phyloP scores from a whole-genome alignment of 1,140 invertebrate species.

The Apis mellifera region Amel_HAv3.1 CM009943.2:11003501-11004000 shows the following conservation, averaged over 20 bases:
- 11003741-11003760: constrained; percentile 11
- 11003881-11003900: too few species aligned
- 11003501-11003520: constrained; percentile 53
- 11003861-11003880: background rate
- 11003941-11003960: too few species aligned
- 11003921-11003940: too few species aligned
- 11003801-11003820: background rate
- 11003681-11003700: constrained; percentile 56
- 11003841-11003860: too few species aligned
- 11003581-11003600: background rate
- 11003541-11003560: constrained; percentile 33
- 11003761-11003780: background rate
- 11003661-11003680: constrained; percentile 62
- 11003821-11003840: background rate
- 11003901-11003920: too few species aligned
- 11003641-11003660: constrained; percentile 59
- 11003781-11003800: background rate
- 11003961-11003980: too few species aligned
- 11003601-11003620: constrained; percentile 1
- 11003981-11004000: too few species aligned
- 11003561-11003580: constrained; percentile 38
- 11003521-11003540: constrained; percentile 46
- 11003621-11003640: constrained; percentile 51
- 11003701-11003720: constrained; percentile 61
- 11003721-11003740: constrained; percentile 42